Conservation (phyloP, 2,888 invertebrate species). For the Pseudeuparius sepicola region DNA sequence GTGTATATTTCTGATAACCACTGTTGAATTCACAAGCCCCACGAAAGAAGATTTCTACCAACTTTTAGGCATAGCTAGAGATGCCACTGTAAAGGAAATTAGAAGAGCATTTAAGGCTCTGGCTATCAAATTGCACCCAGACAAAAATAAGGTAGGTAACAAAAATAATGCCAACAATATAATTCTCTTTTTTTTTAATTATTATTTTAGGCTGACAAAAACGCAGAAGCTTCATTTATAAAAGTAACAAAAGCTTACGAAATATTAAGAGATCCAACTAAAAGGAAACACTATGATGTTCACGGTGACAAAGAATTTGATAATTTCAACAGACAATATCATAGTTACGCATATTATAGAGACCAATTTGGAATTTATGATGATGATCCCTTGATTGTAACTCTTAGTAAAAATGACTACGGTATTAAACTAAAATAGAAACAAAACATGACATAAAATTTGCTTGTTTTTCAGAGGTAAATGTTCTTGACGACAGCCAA, state of each 20-base stretch:
- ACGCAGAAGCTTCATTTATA: slow-evolving; percentile 67
- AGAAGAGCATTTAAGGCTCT: slow-evolving; percentile 63
- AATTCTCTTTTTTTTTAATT: slow-evolving; percentile 9
- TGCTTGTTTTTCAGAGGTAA: slow-evolving; percentile 35
- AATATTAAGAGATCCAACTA: slow-evolving; percentile 71
- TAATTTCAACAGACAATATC: slow-evolving; percentile 54
- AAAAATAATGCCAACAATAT: neutral
- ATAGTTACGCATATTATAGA: slow-evolving; percentile 71
- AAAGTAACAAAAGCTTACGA: slow-evolving; percentile 78
- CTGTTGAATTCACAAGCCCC: too few species aligned
- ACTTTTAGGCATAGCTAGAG: slow-evolving; percentile 44
- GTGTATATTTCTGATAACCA: too few species aligned
- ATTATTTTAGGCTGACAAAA: slow-evolving; percentile 53
- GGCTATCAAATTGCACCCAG: slow-evolving; percentile 62
- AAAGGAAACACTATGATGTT: slow-evolving; percentile 67
- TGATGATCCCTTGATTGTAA: slow-evolving; percentile 72
- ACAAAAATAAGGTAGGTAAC: slow-evolving; percentile 50
- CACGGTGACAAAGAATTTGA: slow-evolving; percentile 56
- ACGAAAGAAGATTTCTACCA: slow-evolving; percentile 33
- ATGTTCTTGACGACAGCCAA: slow-evolving; percentile 46
- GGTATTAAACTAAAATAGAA: too few species aligned
- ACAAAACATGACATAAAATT: too few species aligned
- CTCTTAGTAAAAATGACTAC: slow-evolving; percentile 63
- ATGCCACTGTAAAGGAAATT: slow-evolving; percentile 57
- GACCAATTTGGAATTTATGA: slow-evolving; percentile 79